Conservation (phyloP, 2,797 vertebrate genomes). For the Cirrhinus mrigala region DNA sequence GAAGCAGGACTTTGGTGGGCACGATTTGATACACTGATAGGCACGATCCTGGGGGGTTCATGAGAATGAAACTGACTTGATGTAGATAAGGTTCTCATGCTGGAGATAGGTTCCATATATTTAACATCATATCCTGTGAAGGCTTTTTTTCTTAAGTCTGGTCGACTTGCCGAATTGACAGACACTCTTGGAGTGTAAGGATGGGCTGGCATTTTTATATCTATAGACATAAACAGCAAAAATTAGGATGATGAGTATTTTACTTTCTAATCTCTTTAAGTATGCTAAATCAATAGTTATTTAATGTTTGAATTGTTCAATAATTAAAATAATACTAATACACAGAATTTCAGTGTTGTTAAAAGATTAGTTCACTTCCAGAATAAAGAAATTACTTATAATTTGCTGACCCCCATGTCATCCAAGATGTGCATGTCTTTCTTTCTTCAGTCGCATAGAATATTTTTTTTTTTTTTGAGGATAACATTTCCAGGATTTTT, state of each 20-base stretch:
- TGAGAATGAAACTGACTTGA: constrained; percentile 67
- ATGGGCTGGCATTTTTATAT: constrained; percentile 81
- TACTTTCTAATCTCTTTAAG: not conserved
- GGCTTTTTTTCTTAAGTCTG: constrained; percentile 72
- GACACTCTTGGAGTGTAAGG: constrained; percentile 76
- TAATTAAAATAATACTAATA: not conserved
- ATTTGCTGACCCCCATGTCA: no score
- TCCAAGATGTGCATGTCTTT: no score
- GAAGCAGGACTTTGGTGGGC: constrained; percentile 76
- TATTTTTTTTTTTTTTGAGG: no score
- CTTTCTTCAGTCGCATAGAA: no score
- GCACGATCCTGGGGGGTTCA: constrained; percentile 76
- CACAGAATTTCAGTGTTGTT: not conserved
- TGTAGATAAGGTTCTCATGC: constrained; percentile 70
- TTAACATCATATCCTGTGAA: constrained; percentile 70
- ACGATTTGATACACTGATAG: constrained; percentile 72
- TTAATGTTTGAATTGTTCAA: not conserved
- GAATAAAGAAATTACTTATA: no score
- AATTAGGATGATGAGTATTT: not conserved
- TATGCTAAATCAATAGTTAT: not conserved
- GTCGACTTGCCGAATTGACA: constrained; percentile 70
- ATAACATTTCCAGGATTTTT: no score
- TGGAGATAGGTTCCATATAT: constrained; percentile 72
- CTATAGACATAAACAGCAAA: constrained; percentile 71
- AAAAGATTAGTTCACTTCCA: not conserved